phyloP scores from a whole-genome alignment of 1,140 invertebrate species.

The Euwallacea similis region DNA sequence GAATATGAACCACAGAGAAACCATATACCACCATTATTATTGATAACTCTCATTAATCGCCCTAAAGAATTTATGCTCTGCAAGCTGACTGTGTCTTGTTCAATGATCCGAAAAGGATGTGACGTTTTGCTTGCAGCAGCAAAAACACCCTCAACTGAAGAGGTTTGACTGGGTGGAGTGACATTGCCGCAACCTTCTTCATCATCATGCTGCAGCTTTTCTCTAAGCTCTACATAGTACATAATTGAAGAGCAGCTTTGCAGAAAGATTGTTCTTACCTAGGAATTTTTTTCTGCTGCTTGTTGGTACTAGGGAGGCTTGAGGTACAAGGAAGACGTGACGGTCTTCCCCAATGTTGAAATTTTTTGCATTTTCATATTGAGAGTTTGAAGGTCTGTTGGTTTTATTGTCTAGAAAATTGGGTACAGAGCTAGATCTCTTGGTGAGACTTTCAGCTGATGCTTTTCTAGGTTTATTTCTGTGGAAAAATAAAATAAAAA shows the following conservation, averaged over 20 bases:
- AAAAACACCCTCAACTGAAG: slow-evolving; percentile 66
- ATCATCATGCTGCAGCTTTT: slow-evolving; percentile 81
- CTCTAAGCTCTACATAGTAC: slow-evolving; percentile 69
- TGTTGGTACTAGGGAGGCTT: slow-evolving; percentile 9
- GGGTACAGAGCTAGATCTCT: slow-evolving; percentile 45
- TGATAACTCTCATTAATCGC: slow-evolving; percentile 52
- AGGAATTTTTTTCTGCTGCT: slow-evolving; percentile 40
- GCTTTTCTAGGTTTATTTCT: slow-evolving; percentile 43
- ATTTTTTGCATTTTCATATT: slow-evolving; percentile 18
- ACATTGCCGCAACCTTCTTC: slow-evolving; percentile 60
- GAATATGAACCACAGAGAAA: neutral
- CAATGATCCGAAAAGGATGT: slow-evolving; percentile 78
- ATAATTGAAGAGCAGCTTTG: neutral
- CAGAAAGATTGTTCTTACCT: slow-evolving; percentile 13
- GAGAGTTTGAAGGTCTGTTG: slow-evolving; percentile 11
- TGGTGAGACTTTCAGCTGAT: slow-evolving; percentile 43
- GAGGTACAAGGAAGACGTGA: slow-evolving; percentile 24
- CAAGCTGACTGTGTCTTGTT: slow-evolving; percentile 82
- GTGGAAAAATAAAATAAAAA: slow-evolving; percentile 1
- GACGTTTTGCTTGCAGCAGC: slow-evolving; percentile 57
- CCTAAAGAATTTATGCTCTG: slow-evolving; percentile 85
- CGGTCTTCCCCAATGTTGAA: slow-evolving; percentile 20
- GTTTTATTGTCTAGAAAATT: slow-evolving; percentile 41
- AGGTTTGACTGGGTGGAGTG: slow-evolving; percentile 78
- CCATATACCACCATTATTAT: slow-evolving; percentile 24